Evolutionary conservation across 2,888 invertebrate species (phyloP).

Genomic region (Stomorhina lunata): DNA sequence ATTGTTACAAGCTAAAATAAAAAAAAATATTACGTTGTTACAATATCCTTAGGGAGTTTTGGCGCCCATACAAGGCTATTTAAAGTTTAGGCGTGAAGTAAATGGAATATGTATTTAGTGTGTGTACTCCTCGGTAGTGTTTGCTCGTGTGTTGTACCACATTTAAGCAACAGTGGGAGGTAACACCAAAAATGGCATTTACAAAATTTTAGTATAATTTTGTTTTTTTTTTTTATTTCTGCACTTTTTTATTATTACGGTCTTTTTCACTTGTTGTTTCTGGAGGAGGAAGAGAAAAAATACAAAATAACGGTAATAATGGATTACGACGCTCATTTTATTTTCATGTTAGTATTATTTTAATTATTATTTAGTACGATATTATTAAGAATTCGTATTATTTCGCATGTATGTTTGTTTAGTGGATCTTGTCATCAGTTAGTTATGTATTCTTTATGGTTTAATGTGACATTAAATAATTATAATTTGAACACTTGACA

Average conservation of each 20-base stretch:
- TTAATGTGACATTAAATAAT: background rate
- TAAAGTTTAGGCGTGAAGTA: slow-evolving; percentile 35
- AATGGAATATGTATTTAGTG: too few species aligned
- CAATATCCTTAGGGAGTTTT: slow-evolving; percentile 59
- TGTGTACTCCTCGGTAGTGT: too few species aligned
- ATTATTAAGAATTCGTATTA: slow-evolving; percentile 17
- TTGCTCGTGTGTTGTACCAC: background rate
- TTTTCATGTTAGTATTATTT: background rate
- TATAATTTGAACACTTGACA: background rate
- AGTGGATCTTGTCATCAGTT: background rate
- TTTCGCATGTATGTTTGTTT: slow-evolving; percentile 8
- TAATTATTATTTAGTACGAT: slow-evolving; percentile 18
- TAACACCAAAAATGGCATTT: slow-evolving; percentile 1
- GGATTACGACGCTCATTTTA: slow-evolving; percentile 8
- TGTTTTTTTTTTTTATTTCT: background rate
- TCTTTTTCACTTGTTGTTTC: slow-evolving; percentile 30
- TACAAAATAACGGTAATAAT: background rate
- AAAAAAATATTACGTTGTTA: slow-evolving; percentile 57
- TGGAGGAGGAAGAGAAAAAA: background rate
- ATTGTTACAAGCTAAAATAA: slow-evolving; percentile 24
- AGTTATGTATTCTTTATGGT: background rate
- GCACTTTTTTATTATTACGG: background rate
- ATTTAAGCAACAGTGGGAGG: slow-evolving; percentile 33
- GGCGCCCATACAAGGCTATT: slow-evolving; percentile 48
- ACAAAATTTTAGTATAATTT: background rate